Evolutionary conservation across 2,113 vertebrate species (phyloP).

Genomic region (Planiliza haematocheilus): DNA sequence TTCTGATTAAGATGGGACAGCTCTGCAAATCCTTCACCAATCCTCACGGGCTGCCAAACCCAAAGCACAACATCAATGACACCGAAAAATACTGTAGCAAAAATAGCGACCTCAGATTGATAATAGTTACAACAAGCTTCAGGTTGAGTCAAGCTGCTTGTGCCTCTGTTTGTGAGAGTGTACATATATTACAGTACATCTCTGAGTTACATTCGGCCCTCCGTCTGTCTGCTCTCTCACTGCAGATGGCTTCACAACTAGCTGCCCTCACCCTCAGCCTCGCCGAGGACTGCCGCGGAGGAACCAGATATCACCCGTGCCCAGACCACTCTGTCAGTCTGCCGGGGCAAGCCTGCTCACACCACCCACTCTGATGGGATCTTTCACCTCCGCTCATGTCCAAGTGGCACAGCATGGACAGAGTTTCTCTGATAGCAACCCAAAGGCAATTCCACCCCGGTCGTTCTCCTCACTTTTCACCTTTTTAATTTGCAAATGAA

Average conservation of each 20-base stretch:
- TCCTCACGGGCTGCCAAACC: background rate
- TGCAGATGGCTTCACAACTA: slow-evolving; percentile 82
- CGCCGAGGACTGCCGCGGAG: slow-evolving; percentile 45
- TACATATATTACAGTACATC: slow-evolving; percentile 59
- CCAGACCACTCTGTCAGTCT: slow-evolving; percentile 70
- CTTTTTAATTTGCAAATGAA: slow-evolving; percentile 47
- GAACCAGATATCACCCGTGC: slow-evolving; percentile 66
- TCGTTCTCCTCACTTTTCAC: slow-evolving; percentile 26
- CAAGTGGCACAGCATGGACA: slow-evolving; percentile 47
- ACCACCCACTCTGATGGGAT: slow-evolving; percentile 71
- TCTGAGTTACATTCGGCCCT: slow-evolving; percentile 65
- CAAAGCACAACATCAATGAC: slow-evolving; percentile 68
- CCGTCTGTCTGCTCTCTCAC: slow-evolving; percentile 79
- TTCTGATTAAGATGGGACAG: slow-evolving; percentile 43
- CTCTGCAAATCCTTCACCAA: slow-evolving; percentile 38
- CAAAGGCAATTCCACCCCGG: slow-evolving; percentile 24
- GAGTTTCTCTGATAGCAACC: slow-evolving; percentile 29
- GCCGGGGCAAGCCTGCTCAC: slow-evolving; percentile 71
- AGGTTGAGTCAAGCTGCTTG: slow-evolving; percentile 57
- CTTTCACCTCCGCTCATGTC: slow-evolving; percentile 65
- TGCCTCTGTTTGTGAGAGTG: slow-evolving; percentile 44
- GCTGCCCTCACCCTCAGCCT: slow-evolving; percentile 68
- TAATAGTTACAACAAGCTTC: slow-evolving; percentile 60
- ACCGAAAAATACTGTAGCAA: slow-evolving; percentile 73
- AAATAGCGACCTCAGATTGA: slow-evolving; percentile 69